phyloP scores from a whole-genome alignment of 2,888 invertebrate species.

The Hylaea fasciaria region DNA sequence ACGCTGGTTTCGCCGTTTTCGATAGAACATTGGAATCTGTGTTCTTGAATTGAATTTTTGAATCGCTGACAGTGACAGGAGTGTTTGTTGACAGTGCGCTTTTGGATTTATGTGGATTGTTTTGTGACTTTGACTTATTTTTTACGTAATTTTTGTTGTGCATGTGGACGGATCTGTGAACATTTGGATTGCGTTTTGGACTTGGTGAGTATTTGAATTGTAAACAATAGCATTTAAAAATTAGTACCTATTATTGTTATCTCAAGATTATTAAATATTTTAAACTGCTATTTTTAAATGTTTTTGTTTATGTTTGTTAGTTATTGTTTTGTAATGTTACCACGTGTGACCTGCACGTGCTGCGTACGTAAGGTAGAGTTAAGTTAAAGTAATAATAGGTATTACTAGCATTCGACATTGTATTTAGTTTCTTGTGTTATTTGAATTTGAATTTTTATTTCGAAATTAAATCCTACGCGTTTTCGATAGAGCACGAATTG shows the following conservation, averaged over 20 bases:
- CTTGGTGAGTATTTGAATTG: slow-evolving; percentile 62
- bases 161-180: slow-evolving; percentile 74
- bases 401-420: background rate
- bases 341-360: slow-evolving; percentile 23
- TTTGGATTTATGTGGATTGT: slow-evolving; percentile 42
- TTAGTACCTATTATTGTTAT: background rate
- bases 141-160: slow-evolving; percentile 56
- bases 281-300: slow-evolving; percentile 18
- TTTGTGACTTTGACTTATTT: slow-evolving; percentile 49
- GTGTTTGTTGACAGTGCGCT: slow-evolving; percentile 58
- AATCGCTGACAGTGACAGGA: slow-evolving; percentile 74
- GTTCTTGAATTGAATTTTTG: slow-evolving; percentile 49
- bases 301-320: slow-evolving; percentile 28
- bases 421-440: background rate
- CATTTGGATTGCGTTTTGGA: slow-evolving; percentile 82
- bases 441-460: background rate
- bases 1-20: slow-evolving; percentile 39
- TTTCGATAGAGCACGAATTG: slow-evolving; percentile 15
- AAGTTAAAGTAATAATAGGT: background rate
- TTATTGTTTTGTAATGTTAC: slow-evolving; percentile 21
- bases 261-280: slow-evolving; percentile 3
- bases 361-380: slow-evolving; percentile 4
- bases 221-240: slow-evolving; percentile 20
- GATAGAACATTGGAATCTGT: slow-evolving; percentile 60
- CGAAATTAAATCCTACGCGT: background rate